Conservation (phyloP, 2,113 vertebrate genomes). For the Panurus biarmicus region DNA sequence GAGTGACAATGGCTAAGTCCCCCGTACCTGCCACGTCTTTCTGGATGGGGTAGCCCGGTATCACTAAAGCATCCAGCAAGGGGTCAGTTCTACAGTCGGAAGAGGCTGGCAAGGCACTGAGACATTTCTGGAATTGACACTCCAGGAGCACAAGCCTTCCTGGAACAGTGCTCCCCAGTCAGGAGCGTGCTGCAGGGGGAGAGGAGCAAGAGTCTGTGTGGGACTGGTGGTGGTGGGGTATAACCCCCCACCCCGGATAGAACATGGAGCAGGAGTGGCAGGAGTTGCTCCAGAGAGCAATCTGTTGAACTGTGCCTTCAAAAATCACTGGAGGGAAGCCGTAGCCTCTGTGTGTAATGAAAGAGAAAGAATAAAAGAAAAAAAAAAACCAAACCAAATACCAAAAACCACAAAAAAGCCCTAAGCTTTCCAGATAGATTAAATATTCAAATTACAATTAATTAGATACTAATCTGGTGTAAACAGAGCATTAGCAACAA, state of each 20-base stretch:
- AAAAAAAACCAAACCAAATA: not conserved
- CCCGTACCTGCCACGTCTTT: not conserved
- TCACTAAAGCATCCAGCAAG: not conserved
- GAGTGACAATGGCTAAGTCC: not conserved
- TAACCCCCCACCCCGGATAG: accelerated
- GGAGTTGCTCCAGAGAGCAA: not conserved
- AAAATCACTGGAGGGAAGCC: not conserved
- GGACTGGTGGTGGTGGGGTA: not conserved
- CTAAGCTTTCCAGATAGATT: not conserved
- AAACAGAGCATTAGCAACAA: conserved; percentile 10
- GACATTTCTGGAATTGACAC: not conserved
- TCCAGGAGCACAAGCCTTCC: not conserved
- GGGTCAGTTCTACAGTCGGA: not conserved
- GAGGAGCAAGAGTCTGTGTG: not conserved
- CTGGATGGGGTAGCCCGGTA: not conserved
- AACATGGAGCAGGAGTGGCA: not conserved
- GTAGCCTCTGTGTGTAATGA: not conserved
- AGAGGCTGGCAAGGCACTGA: not conserved
- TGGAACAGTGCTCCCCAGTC: accelerated
- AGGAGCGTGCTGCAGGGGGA: not conserved
- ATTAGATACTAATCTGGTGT: not conserved
- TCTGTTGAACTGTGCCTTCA: conserved; percentile 19
- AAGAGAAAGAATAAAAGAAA: not conserved
- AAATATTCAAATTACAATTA: conserved; percentile 17
- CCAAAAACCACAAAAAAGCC: no score